These are phyloP conservation scores for Eupithecia tripunctaria DNA, from an alignment of 2,888 invertebrate genomes.

Conservation along the genomic window DNA sequence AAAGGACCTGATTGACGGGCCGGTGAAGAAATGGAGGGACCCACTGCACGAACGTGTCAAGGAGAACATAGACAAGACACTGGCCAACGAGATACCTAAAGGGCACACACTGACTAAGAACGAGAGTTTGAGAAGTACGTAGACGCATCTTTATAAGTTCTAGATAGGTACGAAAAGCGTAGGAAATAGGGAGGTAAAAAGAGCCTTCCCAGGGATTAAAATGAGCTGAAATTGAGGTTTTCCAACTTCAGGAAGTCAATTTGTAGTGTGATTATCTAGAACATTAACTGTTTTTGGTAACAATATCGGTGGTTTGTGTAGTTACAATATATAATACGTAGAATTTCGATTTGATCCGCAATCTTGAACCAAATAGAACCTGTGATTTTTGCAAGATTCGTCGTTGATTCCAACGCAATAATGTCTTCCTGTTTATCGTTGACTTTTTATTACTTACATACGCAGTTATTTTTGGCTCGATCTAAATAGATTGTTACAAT, in stretches of 20 bases:
- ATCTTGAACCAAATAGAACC: background rate
- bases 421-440: background rate
- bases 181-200: no score
- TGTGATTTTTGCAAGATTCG: background rate
- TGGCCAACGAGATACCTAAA: constrained; percentile 78
- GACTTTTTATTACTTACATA: background rate
- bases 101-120: constrained; percentile 82
- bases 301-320: no score
- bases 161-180: background rate
- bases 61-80: constrained; percentile 81
- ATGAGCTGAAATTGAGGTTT: background rate
- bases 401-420: background rate
- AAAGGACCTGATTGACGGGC: constrained; percentile 69
- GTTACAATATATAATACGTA: no score
- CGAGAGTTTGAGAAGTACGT: constrained; percentile 82
- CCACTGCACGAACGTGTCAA: constrained; percentile 81
- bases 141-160: background rate
- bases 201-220: no score
- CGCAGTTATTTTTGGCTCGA: background rate
- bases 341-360: background rate
- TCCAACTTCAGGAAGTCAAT: background rate
- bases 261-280: no score
- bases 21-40: constrained; percentile 81
- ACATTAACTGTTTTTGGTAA: no score
- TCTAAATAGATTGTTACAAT: background rate